Evolutionary conservation across 2,113 vertebrate species (phyloP), one percentile per base, ranked within the genome.

Genomic region (Boulengeromyrus knoepffleri): DNA sequence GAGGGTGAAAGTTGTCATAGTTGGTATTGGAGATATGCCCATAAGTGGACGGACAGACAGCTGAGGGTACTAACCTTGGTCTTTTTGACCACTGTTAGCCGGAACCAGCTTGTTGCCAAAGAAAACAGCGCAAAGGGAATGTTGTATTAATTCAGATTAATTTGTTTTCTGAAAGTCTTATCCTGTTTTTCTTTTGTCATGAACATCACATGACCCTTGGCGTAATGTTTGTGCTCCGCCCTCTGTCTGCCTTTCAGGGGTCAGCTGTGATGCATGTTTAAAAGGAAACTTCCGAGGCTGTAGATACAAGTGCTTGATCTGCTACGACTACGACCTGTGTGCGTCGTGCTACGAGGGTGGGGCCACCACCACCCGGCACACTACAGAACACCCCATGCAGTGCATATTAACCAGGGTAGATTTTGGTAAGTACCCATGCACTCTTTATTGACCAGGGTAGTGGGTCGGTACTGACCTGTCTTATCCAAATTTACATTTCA

Each of bases 221-320:
- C 36, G 0, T 77, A 8, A 17, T 15, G 7, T 39, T 12, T 46
- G 15, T 31, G 39, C 83, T 27, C 21, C 3, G 17, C 93, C 90
- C 58, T 77, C 9, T 52, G 10, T 53, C 58, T 92, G 91, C 93
- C 94, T 95, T 92, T 36, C 96, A 99, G 99, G 99, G 98, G 99
- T 99, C 97, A 99, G 98, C 97, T 99, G 99, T 94, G 99, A 99
- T 96, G 99, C 99, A 93, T 99, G 99, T 98, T 99, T 99, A 96
- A 99, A 99, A 97, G 99, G 98, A 95, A 99, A 99, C 96, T 99
- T 99, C 93, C 96, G 98, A 95, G 99, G 99, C 93, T 96, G 98
- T 90, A 90, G 99, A 94, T 99, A 98, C 94, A 99, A 99, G 98
- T 99, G 99, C 96, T 98, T 99, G 96, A 99, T 99, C 96, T 99